A percentile compares a stretch with the other conserved stretches of the same genome.
phyloP scores from a whole-genome alignment of 2,888 invertebrate species.

The Limnephilus rhombicus region DNA sequence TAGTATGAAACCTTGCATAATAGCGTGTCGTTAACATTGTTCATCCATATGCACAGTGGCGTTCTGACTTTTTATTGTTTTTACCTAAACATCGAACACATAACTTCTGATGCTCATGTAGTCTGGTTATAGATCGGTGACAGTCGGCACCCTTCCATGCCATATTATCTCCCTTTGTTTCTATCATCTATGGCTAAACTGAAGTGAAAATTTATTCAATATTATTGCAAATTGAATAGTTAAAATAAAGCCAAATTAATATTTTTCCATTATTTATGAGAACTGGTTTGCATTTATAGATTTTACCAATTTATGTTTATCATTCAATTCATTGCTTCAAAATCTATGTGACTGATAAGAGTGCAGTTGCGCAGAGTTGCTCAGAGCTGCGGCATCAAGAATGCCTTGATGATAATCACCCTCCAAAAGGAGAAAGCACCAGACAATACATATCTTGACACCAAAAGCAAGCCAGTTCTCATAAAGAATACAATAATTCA shows the following conservation, averaged over 20 bases:
- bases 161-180: background rate
- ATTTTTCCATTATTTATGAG: background rate
- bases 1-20: too few species aligned
- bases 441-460: background rate
- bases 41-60: too few species aligned
- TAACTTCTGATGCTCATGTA: too few species aligned
- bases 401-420: background rate
- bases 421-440: background rate
- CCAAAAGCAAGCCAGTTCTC: background rate
- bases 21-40: too few species aligned
- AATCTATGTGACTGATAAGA: too few species aligned
- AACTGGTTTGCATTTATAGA: background rate
- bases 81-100: too few species aligned
- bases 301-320: background rate
- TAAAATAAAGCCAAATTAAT: background rate
- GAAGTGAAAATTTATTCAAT: background rate
- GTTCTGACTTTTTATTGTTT: too few species aligned
- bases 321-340: background rate
- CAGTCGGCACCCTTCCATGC: too few species aligned
- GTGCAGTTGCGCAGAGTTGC: too few species aligned
- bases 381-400: background rate
- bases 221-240: background rate
- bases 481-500: background rate
- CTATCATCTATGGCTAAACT: background rate
- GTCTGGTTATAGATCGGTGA: too few species aligned